A percentile compares a stretch with the other conserved stretches of the same genome.
Conservation (phyloP, 92 coral and sea anemone species). For the Porites cylindrica region DNA sequence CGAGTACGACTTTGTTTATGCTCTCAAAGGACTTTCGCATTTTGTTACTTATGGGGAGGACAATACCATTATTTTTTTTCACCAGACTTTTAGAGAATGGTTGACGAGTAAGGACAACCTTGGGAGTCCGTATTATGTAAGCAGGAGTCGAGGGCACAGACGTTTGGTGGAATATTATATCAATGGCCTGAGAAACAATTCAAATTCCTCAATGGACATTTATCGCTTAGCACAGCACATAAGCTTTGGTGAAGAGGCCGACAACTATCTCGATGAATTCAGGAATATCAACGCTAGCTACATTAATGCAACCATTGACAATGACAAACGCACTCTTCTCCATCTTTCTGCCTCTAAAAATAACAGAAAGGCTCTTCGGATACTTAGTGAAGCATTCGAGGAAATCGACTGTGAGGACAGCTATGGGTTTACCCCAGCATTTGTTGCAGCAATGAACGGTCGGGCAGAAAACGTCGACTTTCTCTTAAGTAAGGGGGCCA, state of each 20-base stretch:
- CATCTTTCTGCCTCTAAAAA: slow-evolving; percentile 65
- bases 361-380: slow-evolving; percentile 29
- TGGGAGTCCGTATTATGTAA: slow-evolving; percentile 58
- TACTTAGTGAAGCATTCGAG: slow-evolving; percentile 50
- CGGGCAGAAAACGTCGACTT: slow-evolving; percentile 49
- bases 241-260: slow-evolving; percentile 23
- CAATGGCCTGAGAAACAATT: neutral
- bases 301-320: slow-evolving; percentile 37
- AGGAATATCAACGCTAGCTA: slow-evolving; percentile 32
- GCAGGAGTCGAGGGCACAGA: slow-evolving; percentile 60
- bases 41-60: slow-evolving; percentile 55
- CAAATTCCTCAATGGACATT: slow-evolving; percentile 38
- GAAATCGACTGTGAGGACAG: slow-evolving; percentile 60
- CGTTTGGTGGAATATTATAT: slow-evolving; percentile 51
- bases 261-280: slow-evolving; percentile 28
- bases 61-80: slow-evolving; percentile 59
- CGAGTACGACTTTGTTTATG: slow-evolving; percentile 57
- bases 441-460: slow-evolving; percentile 69
- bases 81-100: slow-evolving; percentile 78
- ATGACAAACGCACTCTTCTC: slow-evolving; percentile 54
- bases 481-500: slow-evolving; percentile 48
- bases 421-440: slow-evolving; percentile 74
- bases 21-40: slow-evolving; percentile 48
- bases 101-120: slow-evolving; percentile 56
- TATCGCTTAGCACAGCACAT: slow-evolving; percentile 69